Evolutionary conservation across 30 jellyfish, hydroid and myxozoan genomes (phyloP), one percentile per base, ranked within the genome.

Genomic region (Cassiopea xamachana): DNA sequence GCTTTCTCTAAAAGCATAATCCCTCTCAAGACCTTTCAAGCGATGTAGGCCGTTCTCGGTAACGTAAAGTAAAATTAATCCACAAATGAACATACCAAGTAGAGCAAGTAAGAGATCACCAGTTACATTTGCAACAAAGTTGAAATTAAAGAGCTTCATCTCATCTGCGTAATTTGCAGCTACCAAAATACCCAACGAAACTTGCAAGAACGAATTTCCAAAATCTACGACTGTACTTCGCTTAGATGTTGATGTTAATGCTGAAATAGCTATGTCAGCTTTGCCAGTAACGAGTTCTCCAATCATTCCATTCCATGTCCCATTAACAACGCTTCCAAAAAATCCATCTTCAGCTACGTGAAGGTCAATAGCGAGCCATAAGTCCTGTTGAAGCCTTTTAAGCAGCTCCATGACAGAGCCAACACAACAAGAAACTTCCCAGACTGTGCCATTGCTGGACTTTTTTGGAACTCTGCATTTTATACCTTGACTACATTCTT

Each of bases 251-350:
- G 69, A 64, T 60, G 98, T 92, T 9, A 92, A 1, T 6, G 96
- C 72, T n/a, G 96, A 96, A 8, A 92, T 15, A 3, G 39, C 39
- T 27, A 27, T 27, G 39, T 27, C 39, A 27, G 39, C 39, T 27
- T 27, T 27, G 39, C 39, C 39, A 27, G 39, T 27, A 27, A 27
- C 39, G 39, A 27, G 39, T 27, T 27, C 39, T 27, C 39, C 39
- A 75, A 92, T 81, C 87, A 92, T 45, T 0, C 98, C 98, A 75
- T 85, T 87, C 96, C 96, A 92, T 39, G 50, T 80, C 43, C 91
- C 91, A 19, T 92, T 64, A 2, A 17, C 85, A 2, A 15, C 55
- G 18, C 86, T 64, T 60, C 98, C 98, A 74, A 86, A 92, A 1
- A 67, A 75, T 3, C 92, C 91, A 81, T 92, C 98, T 59, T 92